Evolutionary conservation across 2,797 vertebrate genomes (phyloP), one percentile per base, ranked within the genome.

Genomic region (Cuculus canorus): DNA sequence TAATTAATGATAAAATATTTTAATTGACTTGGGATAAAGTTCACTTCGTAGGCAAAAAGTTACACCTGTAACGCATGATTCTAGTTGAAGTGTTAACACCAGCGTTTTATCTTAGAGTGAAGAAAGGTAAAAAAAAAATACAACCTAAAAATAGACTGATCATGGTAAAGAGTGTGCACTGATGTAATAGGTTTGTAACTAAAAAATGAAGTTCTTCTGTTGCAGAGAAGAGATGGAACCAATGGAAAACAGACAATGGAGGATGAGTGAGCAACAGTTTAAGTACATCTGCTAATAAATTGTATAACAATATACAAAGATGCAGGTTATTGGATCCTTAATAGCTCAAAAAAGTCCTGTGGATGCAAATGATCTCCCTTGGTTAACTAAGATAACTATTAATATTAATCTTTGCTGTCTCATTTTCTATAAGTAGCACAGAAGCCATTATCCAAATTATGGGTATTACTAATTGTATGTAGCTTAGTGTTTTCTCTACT

Each of bases 161-260:
- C 8, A 14, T 28, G 14, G 11, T 83, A 71, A 85, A 66, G 16
- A 21, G 13, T 9, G 32, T 24, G 52, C 11, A 80, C 47, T 65
- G 59, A 59, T 48, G 22, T 24, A 41, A 71, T n/a, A 25, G 13
- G 54, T 56, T 71, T 5, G 47, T 37, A 56, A 78, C 39, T 68
- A 59, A 95, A 91, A 72, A 54, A 25, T 5, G 12, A 70, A 92
- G 86, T 82, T 94, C 11, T 88, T 95, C 41, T 92, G 39, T 94
- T 94, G 56, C 82, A 96, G 82, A 82, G 18, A 83, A 71, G 43
- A 54, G 43, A 63, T 2, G 11, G 64, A 82, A 85, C 11, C 32
- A 52, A 28, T 0, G 4, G 45, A 72, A 88, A 73, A 24, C 45
- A 72, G 66, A 32, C 0, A 0, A 70, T 48, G 60, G 48, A 82